Evolutionary conservation across 1,140 invertebrate genomes (phyloP), one percentile per base, ranked within the genome.

Genomic region (Danaus melanippus): DNA sequence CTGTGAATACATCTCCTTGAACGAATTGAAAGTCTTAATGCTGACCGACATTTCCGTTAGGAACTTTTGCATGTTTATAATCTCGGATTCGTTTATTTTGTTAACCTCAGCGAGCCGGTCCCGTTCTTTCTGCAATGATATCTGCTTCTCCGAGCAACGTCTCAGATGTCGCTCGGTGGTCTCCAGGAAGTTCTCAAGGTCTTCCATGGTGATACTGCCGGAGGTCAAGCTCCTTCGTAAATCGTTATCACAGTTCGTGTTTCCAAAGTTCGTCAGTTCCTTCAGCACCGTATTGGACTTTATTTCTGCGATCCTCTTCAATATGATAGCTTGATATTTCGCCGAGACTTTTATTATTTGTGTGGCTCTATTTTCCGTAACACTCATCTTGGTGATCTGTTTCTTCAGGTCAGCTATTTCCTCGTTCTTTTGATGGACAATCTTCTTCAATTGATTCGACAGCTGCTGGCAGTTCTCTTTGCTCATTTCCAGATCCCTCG

Each of bases 331-430:
- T 52, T 85, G 81, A 52, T 85, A 86, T 53, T 79, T 83, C 1
- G 82, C 77, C 0, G 81, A 86, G 1, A 86, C 74, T 62, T 84
- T 85, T 8, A 86, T 83, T 43, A 86, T 86, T 67, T 85, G 82
- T 4, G 57, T 76, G 2, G 80, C 80, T 40, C 79, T 67, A 32
- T 72, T 84, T 64, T 86, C 82, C 1, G 71, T 79, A 4, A 65
- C 70, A 46, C 71, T 84, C 81, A 86, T 79, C 67, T 84, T 85
- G 0, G 61, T 64, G 0, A 85, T 62, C 62, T 86, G 77, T 43
- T 74, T 83, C 48, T 76, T 85, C 10, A 86, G 66, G 4, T 85
- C 80, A 0, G 76, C 67, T 42, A 86, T 84, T 56, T 86, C 83
- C 48, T 84, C 83, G 39, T 86, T 86, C 62, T 86, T 86, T 58